Evolutionary conservation across 2,797 vertebrate species (phyloP).

Genomic region (Thamnophis elegans): DNA sequence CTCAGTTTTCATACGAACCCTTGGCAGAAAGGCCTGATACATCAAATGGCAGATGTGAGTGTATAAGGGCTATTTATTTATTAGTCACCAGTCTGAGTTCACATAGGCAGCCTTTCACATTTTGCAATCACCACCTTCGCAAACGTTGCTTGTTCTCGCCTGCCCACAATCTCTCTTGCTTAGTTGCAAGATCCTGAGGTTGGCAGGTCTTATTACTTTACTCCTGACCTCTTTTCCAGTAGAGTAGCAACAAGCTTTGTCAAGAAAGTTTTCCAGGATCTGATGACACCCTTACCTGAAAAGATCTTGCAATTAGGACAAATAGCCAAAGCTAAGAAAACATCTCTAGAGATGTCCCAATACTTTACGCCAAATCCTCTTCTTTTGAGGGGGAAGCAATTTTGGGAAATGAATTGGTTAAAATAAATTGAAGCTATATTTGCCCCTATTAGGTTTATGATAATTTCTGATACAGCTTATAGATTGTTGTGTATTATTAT

Average conservation of each 20-base stretch:
- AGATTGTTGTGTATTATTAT: too few species aligned
- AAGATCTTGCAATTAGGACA: background rate
- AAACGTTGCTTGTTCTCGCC: conserved; percentile 64
- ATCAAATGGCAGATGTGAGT: conserved; percentile 45
- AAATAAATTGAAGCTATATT: background rate
- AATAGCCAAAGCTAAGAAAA: background rate
- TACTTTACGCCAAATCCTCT: background rate
- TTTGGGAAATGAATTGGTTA: background rate
- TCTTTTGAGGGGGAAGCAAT: background rate
- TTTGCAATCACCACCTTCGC: conserved; percentile 53
- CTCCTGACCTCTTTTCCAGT: conserved; percentile 48
- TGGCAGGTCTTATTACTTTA: conserved; percentile 52
- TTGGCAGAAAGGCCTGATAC: conserved; percentile 3
- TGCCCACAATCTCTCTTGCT: conserved; percentile 43
- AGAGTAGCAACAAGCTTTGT: conserved; percentile 54
- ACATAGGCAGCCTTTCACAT: conserved; percentile 52
- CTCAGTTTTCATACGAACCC: conserved; percentile 41
- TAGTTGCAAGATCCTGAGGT: conserved; percentile 28
- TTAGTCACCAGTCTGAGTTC: conserved; percentile 51
- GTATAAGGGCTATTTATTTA: conserved; percentile 43
- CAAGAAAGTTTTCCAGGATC: conserved; percentile 32
- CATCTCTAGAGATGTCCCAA: background rate
- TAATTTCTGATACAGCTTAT: too few species aligned
- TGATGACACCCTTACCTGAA: background rate
- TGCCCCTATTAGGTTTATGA: background rate